Evolutionary conservation across 2,797 vertebrate species (phyloP).

Genomic region (Dromococcyx pavoninus): DNA sequence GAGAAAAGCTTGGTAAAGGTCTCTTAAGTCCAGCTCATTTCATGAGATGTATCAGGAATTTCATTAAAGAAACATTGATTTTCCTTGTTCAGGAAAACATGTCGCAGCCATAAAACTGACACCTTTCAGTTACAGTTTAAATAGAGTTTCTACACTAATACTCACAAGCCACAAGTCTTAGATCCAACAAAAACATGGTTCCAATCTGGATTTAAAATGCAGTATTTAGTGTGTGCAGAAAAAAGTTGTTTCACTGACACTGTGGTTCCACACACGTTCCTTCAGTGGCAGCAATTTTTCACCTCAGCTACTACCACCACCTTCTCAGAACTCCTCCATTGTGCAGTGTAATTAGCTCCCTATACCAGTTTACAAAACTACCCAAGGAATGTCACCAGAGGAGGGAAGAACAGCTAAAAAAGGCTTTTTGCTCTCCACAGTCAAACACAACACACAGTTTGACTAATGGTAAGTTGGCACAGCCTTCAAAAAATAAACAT

Average conservation of each 20-base stretch:
- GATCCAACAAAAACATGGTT: not conserved
- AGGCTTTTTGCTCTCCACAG: not conserved
- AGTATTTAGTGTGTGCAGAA: not conserved
- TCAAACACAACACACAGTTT: not conserved
- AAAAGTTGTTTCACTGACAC: not conserved
- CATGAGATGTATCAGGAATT: not conserved
- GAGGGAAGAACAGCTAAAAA: not conserved
- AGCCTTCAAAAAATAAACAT: not conserved
- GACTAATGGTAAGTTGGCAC: not conserved
- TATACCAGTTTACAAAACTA: not conserved
- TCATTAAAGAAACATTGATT: not conserved
- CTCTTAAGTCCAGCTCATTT: not conserved
- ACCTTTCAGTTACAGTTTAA: not conserved
- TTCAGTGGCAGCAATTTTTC: not conserved
- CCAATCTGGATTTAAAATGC: not conserved
- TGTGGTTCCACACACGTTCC: rapidly evolving
- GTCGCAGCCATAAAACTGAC: not conserved
- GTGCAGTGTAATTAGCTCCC: not conserved
- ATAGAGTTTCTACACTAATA: not conserved
- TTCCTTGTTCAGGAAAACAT: not conserved
- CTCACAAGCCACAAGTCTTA: not conserved
- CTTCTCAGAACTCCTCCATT: not conserved
- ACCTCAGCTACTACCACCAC: not conserved
- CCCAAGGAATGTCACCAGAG: not conserved
- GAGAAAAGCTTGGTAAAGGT: not conserved